Evolutionary conservation across 1,140 invertebrate species (phyloP), one percentile per base, ranked within the genome.

Genomic region (Ceratoteleas bidentatus): DNA sequence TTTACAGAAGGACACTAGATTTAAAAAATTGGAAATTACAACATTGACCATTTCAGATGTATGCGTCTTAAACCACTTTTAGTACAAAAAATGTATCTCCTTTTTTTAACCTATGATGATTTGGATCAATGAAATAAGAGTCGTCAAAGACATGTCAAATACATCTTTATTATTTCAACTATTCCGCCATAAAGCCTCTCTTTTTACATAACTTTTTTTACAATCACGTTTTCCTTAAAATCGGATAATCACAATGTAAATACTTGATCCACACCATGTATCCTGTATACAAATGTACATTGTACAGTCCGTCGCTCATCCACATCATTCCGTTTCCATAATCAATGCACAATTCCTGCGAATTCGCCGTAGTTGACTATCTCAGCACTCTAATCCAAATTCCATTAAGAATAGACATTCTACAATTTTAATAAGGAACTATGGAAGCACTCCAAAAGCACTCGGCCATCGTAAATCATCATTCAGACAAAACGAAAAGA

Each of bases 351-450:
- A 86, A 75, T 75, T 75, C 61, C 64, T 81, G 68, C 75, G 54
- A 6, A 2, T 52, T 78, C 54, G 85, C 58, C 62, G 83, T 70
- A 80, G 49, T 84, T 83, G 82, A 84, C 82, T 84, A 87, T 73
- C 56, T 78, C 53, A 80, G 76, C 57, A 82, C 85, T 8, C 78
- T 74, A 61, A 70, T 38, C 16, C 7, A 57, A 62, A 80, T 74
- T 62, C 34, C 64, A 74, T 54, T 32, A 66, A 60, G 10, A 57
- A 58, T 64, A 13, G 45, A 75, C 84, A 82, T 84, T 85, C 75
- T 57, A 85, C 83, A 50, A 52, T 81, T 84, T 75, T 57, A 75
- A 81, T 83, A 85, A 85, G 76, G 85, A 87, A 87, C 76, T 45
- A 65, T 40, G 64, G 40, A 76, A 81, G 66, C 79, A 76, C 68